A percentile compares a stretch with the other conserved stretches of the same genome.
phyloP scores from a whole-genome alignment of 2,888 invertebrate species.

The Meiosimyza platycephala region DNA sequence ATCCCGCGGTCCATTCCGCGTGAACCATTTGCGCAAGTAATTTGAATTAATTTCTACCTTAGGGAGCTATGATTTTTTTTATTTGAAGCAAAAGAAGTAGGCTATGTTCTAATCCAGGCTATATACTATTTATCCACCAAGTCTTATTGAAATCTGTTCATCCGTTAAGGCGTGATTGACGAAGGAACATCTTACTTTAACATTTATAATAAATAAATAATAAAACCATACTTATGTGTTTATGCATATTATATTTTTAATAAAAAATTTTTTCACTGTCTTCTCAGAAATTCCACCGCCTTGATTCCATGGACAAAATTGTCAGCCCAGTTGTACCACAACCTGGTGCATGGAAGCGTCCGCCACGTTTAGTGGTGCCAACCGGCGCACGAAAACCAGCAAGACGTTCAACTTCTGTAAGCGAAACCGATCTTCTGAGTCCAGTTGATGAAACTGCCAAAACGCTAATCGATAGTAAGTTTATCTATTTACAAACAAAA shows the following conservation, averaged over 20 bases:
- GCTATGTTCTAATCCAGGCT: no score
- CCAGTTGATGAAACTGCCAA: slow-evolving; percentile 64
- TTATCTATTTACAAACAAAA: slow-evolving; percentile 3
- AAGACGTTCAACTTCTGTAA: slow-evolving; percentile 67
- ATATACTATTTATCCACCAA: no score
- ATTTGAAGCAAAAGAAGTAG: no score
- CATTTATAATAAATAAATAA: no score
- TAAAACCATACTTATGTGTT: no score
- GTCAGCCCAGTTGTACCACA: slow-evolving; percentile 93
- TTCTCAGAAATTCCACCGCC: slow-evolving; percentile 70
- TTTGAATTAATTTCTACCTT: no score
- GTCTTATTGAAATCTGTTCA: no score
- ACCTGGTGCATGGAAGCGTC: slow-evolving; percentile 85
- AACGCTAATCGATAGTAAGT: slow-evolving; percentile 54
- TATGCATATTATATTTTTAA: slow-evolving; percentile 4
- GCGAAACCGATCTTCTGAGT: slow-evolving; percentile 68
- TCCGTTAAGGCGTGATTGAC: no score
- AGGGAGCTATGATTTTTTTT: no score
- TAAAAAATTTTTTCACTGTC: not conserved
- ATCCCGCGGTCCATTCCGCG: no score
- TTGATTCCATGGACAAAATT: slow-evolving; percentile 86
- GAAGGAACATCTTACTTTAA: no score
- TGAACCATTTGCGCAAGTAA: no score
- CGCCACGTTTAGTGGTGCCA: slow-evolving; percentile 62
- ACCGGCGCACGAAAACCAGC: slow-evolving; percentile 61